Evolutionary conservation across 2,888 invertebrate genomes (phyloP), one percentile per base, ranked within the genome.

Genomic region (Mesorhabditis sp.): DNA sequence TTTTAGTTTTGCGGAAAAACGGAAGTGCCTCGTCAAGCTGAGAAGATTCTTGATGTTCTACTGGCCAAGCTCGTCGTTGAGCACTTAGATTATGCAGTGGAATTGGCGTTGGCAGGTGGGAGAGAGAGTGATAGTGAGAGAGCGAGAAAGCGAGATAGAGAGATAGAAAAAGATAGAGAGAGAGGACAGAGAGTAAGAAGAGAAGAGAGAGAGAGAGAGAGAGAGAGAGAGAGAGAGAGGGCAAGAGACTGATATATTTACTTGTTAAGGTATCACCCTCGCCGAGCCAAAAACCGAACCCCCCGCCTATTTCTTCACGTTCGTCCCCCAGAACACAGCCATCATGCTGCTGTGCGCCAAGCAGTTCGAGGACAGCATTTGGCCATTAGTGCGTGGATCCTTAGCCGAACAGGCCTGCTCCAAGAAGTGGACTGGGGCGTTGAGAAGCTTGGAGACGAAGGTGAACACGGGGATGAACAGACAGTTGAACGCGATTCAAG

Each of bases 61-160:
- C 88, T 94, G 43, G 92, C 93, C 76, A 92, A 92, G 83, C 87
- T 98, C 28, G 90, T 94, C 81, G 90, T 90, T 3, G 95, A 98
- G 80, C 96, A 96, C 86, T 92, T 97, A 0, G 95, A 95, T 86
- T 98, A 98, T 87, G 97, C 96, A 0, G 88, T 98, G 4, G 97
- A 97, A 86, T 87, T 96, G 64, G 96, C 94, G 0, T 87, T 96
- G 65, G 93, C 88, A 74, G 87, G 88, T 88, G 77, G 4, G 44
- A 13, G n/a, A 50, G 28, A 28, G 28, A 28, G 28, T n/a, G n/a
- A n/a, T n/a, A n/a, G n/a, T n/a, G n/a, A n/a, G n/a, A n/a, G n/a
- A n/a, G n/a, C n/a, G n/a, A n/a, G n/a, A n/a, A n/a, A n/a, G n/a
- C n/a, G n/a, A n/a, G n/a, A n/a, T n/a, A 28, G 28, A 28, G 28